Percentiles rank a stretch among this genome's conserved stretches.
Conservation (phyloP, 2,113 vertebrate genomes). For the Lepus europaeus region DNA sequence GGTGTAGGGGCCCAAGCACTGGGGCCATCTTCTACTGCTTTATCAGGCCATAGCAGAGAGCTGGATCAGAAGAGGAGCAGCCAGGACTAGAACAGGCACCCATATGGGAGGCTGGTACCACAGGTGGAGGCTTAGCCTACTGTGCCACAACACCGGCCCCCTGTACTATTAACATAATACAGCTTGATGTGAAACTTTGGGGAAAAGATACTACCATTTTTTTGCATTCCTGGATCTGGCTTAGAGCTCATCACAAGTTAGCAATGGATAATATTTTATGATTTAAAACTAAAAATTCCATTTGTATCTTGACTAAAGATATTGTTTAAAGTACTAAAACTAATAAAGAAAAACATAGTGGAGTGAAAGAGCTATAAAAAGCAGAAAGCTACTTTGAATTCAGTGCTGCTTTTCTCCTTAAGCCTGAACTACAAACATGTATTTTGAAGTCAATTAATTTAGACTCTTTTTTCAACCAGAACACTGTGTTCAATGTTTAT, state of each 20-base stretch:
- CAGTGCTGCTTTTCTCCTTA: not conserved
- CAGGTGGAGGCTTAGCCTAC: too few species aligned
- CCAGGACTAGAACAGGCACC: too few species aligned
- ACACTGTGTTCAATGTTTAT: slow-evolving; percentile 4
- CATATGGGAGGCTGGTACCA: too few species aligned
- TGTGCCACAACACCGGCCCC: too few species aligned
- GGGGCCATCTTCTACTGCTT: too few species aligned
- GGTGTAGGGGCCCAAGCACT: too few species aligned
- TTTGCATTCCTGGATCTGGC: not conserved
- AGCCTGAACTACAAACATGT: not conserved
- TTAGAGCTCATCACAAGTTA: not conserved
- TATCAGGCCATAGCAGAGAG: too few species aligned
- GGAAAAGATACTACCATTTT: not conserved
- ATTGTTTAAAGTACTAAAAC: not conserved
- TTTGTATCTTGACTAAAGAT: not conserved
- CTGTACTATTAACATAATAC: not conserved
- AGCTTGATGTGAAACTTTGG: not conserved
- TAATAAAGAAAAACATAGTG: not conserved
- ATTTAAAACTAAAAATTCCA: not conserved
- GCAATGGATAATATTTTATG: not conserved
- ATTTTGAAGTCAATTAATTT: slow-evolving; percentile 33
- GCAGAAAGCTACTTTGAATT: not conserved
- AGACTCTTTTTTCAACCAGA: not conserved
- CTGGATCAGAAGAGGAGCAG: too few species aligned
- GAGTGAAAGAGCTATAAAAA: not conserved